phyloP scores from a whole-genome alignment of 2,797 vertebrate genomes.

The Trichosurus vulpecula region DNA sequence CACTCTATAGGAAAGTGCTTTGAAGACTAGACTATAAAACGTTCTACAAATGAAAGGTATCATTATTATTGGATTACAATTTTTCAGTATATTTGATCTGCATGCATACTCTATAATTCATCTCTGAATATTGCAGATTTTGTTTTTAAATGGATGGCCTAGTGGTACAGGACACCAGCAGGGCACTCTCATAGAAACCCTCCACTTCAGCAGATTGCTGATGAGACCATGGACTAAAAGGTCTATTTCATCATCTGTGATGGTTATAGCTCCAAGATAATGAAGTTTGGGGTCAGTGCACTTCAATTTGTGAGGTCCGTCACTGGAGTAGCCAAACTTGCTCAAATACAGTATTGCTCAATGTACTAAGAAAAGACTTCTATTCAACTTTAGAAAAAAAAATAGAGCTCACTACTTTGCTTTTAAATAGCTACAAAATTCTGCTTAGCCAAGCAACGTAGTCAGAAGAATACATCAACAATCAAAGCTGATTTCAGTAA shows the following conservation, averaged over 20 bases:
- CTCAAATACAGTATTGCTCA: conserved; percentile 63
- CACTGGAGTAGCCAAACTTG: conserved; percentile 49
- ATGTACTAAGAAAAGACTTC: conserved; percentile 47
- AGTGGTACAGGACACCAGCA: not conserved
- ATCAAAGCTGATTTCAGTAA: not conserved
- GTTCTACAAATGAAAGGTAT: not conserved
- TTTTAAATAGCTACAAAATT: conserved; percentile 65
- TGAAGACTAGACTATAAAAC: not conserved
- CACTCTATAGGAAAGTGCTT: not conserved
- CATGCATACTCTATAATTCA: conserved; percentile 41
- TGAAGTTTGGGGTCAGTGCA: conserved; percentile 57
- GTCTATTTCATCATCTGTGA: conserved; percentile 54
- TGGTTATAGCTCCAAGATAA: conserved; percentile 56
- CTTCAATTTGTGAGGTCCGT: conserved; percentile 35
- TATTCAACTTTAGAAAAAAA: conserved; percentile 58
- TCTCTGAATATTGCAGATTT: conserved; percentile 59
- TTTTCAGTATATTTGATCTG: conserved; percentile 37
- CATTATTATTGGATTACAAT: not conserved
- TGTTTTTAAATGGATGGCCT: conserved; percentile 65
- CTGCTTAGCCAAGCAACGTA: conserved; percentile 56
- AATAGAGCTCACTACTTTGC: conserved; percentile 39
- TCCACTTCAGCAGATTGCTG: conserved; percentile 64
- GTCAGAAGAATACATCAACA: conserved; percentile 59
- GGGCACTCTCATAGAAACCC: not conserved
- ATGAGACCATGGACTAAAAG: conserved; percentile 48